Evolutionary conservation across 2,113 vertebrate species (phyloP).

Genomic region (Megaleporinus macrocephalus): DNA sequence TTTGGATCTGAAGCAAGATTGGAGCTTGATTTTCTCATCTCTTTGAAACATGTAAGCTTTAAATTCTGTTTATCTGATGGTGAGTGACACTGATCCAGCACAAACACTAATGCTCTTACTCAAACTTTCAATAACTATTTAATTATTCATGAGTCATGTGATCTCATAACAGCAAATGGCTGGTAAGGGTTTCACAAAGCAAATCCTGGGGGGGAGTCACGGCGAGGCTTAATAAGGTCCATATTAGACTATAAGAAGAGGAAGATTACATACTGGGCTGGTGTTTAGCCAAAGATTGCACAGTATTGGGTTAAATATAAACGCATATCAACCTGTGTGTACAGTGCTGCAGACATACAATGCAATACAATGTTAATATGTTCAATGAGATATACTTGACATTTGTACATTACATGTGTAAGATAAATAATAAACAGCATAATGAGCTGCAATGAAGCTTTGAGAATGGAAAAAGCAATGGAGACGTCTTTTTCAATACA

Average conservation of each 20-base stretch:
- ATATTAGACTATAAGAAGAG: not conserved
- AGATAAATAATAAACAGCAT: no score
- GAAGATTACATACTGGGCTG: not conserved
- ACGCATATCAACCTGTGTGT: not conserved
- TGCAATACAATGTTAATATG: no score
- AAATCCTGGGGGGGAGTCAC: conserved; percentile 8
- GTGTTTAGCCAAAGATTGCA: not conserved
- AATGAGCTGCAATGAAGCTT: not conserved
- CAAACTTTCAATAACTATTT: conserved; percentile 28
- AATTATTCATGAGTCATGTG: conserved; percentile 38
- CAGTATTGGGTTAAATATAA: not conserved
- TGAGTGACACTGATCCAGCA: not conserved
- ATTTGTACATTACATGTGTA: no score
- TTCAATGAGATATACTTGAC: no score
- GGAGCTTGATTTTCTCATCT: no score
- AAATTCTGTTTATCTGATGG: no score
- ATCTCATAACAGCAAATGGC: conserved; percentile 12
- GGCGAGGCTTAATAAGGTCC: not conserved
- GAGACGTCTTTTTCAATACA: not conserved
- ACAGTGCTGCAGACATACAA: not conserved
- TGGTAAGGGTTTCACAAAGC: conserved; percentile 48
- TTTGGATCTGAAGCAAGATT: no score
- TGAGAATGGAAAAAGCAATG: not conserved
- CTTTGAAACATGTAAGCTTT: no score
- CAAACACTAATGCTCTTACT: not conserved